These are phyloP conservation scores for Eupithecia inturbata DNA, from an alignment of 2,888 invertebrate species.

Conservation along the genomic window DNA sequence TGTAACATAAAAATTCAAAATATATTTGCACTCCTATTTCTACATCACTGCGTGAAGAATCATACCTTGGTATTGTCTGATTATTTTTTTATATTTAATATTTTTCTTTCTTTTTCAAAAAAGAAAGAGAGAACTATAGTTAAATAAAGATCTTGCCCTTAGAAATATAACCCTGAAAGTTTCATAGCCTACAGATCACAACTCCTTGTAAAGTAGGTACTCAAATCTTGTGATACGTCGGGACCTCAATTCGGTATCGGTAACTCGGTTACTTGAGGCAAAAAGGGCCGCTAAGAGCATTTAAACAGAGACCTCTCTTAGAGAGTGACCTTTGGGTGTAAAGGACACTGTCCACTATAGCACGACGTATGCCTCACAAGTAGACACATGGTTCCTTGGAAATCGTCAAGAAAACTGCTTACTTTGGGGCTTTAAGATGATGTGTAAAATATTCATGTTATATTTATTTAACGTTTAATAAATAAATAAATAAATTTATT, in stretches of 20 bases:
- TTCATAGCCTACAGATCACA: not conserved
- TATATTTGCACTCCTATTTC: too few relatives aligned
- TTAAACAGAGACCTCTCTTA: slow-evolving; percentile 30
- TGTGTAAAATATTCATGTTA: too few relatives aligned
- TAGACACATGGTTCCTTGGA: not conserved
- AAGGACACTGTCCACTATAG: slow-evolving; percentile 15
- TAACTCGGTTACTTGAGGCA: slow-evolving; percentile 33
- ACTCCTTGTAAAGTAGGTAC: slow-evolving; percentile 23
- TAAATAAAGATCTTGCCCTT: not conserved
- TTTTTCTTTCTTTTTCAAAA: too few relatives aligned
- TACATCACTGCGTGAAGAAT: too few relatives aligned
- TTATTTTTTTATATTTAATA: too few relatives aligned
- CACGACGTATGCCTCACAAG: not conserved
- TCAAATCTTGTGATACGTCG: slow-evolving; percentile 42
- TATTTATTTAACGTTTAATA: too few relatives aligned
- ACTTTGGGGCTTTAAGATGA: too few relatives aligned
- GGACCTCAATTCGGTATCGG: slow-evolving; percentile 33
- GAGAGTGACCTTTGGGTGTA: slow-evolving; percentile 28
- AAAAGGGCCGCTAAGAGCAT: slow-evolving; percentile 36
- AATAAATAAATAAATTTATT: too few relatives aligned
- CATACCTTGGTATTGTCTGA: too few relatives aligned
- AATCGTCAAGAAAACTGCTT: too few relatives aligned
- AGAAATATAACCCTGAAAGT: not conserved
- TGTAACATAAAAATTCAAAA: too few relatives aligned
- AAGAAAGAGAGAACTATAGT: too few relatives aligned